phyloP scores from a whole-genome alignment of 2,113 vertebrate species.

The Elgaria multicarinata region DNA sequence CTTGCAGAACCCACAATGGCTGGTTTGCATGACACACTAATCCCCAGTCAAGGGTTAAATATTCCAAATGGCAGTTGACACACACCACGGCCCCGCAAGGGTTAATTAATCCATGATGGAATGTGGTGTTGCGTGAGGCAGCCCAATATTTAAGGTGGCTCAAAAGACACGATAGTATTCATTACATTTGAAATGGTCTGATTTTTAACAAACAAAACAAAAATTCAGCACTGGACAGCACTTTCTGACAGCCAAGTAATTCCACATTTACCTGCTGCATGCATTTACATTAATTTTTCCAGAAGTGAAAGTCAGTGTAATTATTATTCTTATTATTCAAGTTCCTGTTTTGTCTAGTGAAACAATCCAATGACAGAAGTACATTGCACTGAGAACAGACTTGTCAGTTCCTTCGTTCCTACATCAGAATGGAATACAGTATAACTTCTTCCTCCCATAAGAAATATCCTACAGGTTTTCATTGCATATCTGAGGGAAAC shows the following conservation, averaged over 20 bases:
- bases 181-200: slow-evolving; percentile 38
- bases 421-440: slow-evolving; percentile 45
- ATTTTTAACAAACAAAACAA: slow-evolving; percentile 57
- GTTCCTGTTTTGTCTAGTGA: slow-evolving; percentile 55
- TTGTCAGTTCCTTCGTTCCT: slow-evolving; percentile 53
- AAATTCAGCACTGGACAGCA: slow-evolving; percentile 74
- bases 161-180: slow-evolving; percentile 28
- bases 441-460: slow-evolving; percentile 30
- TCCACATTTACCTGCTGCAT: slow-evolving; percentile 54
- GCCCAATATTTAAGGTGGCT: background rate
- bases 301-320: slow-evolving; percentile 60
- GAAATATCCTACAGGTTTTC: slow-evolving; percentile 48
- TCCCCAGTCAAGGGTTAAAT: background rate
- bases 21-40: too few species aligned
- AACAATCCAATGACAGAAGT: slow-evolving; percentile 56
- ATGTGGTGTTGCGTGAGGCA: too few species aligned
- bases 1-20: too few species aligned
- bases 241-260: slow-evolving; percentile 37
- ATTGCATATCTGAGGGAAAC: slow-evolving; percentile 21
- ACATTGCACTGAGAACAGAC: slow-evolving; percentile 51
- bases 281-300: slow-evolving; percentile 71
- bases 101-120: too few species aligned
- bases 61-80: background rate
- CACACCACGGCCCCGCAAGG: too few species aligned
- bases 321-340: slow-evolving; percentile 50